Base-by-base conservation (phyloP, 1,140 invertebrate genomes). In the Platorchestia sp. region DNA sequence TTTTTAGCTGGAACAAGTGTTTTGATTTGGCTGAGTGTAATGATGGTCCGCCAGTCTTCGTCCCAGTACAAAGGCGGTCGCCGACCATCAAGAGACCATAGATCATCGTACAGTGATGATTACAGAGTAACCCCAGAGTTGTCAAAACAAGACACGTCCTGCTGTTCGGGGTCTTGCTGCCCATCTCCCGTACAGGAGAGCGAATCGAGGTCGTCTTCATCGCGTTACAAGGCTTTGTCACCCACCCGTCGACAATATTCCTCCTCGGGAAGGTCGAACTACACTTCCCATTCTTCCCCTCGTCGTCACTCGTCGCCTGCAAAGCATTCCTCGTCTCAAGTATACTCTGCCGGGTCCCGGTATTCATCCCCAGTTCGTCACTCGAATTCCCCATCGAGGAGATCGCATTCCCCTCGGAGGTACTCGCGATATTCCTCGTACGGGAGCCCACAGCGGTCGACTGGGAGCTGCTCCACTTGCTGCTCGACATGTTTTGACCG, bases 151-250 rank as follows among this genome's bases (percentile, higher is more conserved):
- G 91, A 93, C 91, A 47, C 91, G 22, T 3, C 91, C 44, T 93
- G 91, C 36, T 93, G 91, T 45, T 93, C 91, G 36, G 91, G 91
- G 7, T 45, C 91, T n/a, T 93, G 91, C 91, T 93, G 91, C 45
- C 91, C 91, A 45, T 93, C 91, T 19, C 91, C 45, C 43, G 40
- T 93, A 42, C 91, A 45, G 16, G 91, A 93, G 44, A 44, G 47
- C 91, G 44, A 47, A 40, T 40, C 45, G 44, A 45, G 43, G 45
- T 93, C 91, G 5, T 93, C 91, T 45, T 93, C 91, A 6, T 93
- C 91, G 7, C 91, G 91, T n/a, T 93, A 93, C 91, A 45, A 47
- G 47, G 91, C 36, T 0, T 14, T 36, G 40, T 93, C 91, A 44
- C 91, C 91, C 0, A 22, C 91, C 6, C 91, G 91, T 45, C 91